Evolutionary conservation across 1,140 invertebrate genomes (phyloP), one percentile per base, ranked within the genome.

Genomic region (Liolophura sinensis): DNA sequence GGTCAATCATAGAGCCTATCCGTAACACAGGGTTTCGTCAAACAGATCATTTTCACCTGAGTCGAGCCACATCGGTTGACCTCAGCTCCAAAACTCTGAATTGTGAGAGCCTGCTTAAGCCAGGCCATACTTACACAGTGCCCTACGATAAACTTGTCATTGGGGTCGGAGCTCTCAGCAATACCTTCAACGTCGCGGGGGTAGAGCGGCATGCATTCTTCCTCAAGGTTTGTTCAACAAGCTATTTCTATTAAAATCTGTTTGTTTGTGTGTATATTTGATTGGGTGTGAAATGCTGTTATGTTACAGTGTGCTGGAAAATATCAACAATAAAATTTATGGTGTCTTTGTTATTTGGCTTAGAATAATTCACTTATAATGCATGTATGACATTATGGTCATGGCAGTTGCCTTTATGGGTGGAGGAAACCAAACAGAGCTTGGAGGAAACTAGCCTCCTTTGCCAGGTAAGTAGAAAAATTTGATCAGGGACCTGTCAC

Each of bases 1-100:
- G 84, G 63, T 86, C 84, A n/a, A 85, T 86, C 56, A 84, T 84
- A 50, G 84, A 86, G 68, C 85, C 85, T 55, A 69, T 86, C 1
- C 71, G 85, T 47, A 84, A 85, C 66, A 71, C 76, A 27, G 76
- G 75, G n/a, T 85, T 85, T 64, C 62, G 78, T 14, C 69, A 84
- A 56, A 71, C 77, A 0, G 70, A 76, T 51, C 80, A 86, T 67
- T 85, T 82, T 64, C 80, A 84, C 70, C 64, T 84, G 51, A 81
- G 82, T 7, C 64, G 73, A 57, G 84, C 82, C 11, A 71, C 69
- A 31, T 61, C 67, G 5, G 40, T 85, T 20, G 79, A 86, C 69
- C 66, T 77, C 27, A 24, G 69, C 11, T 73, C 78, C 14, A 74
- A 80, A 56, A 54, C 62, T 12, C 52, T 84, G 7, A 47, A 69